Base-by-base conservation (phyloP, 2,888 invertebrate genomes). In the Eurois occulta region DNA sequence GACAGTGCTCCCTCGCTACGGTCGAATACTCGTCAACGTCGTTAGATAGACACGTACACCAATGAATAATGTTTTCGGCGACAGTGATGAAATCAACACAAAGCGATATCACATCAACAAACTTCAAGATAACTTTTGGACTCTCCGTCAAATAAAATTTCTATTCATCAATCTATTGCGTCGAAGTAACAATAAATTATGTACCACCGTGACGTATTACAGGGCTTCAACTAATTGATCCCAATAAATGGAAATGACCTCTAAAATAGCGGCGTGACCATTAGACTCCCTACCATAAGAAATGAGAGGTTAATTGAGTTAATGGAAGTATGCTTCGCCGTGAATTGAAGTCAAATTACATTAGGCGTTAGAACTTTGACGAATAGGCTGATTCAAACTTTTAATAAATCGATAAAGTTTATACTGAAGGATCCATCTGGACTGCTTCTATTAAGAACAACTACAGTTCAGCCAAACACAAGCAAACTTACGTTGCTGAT, bases 221-320 rank as follows among this genome's bases (percentile, higher is more conserved):
- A 79, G 83, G 87, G 88, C 84, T 91, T 90, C 84, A 82, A 80
- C 91, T 94, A 95, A 95, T 95, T 96, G 94, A 95, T 93, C 95
- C 91, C 93, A 93, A 95, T 94, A 92, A 94, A 94, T 92, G 91
- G 91, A 91, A 92, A 92, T 93, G 94, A 94, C 94, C 94, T 92
- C 90, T 91, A 87, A 90, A 92, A 92, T 91, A 91, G 90, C 91
- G 91, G 91, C 88, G 91, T 91, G 91, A 91, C 91, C 90, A 93
- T 93, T 92, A 93, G 90, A 91, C 91, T 92, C 90, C 91, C 90
- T 91, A 91, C 91, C 92, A 91, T 92, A 93, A 93, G 92, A 94
- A 94, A 93, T 93, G 91, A 92, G 92, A 94, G 93, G 94, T 95
- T 96, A 95, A 96, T 95, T 92, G 93, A 95, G 94, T 96, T 94